A percentile compares a stretch with the other conserved stretches of the same genome.
phyloP scores from a whole-genome alignment of 1,140 invertebrate species.

The Papilio dardanus region DNA sequence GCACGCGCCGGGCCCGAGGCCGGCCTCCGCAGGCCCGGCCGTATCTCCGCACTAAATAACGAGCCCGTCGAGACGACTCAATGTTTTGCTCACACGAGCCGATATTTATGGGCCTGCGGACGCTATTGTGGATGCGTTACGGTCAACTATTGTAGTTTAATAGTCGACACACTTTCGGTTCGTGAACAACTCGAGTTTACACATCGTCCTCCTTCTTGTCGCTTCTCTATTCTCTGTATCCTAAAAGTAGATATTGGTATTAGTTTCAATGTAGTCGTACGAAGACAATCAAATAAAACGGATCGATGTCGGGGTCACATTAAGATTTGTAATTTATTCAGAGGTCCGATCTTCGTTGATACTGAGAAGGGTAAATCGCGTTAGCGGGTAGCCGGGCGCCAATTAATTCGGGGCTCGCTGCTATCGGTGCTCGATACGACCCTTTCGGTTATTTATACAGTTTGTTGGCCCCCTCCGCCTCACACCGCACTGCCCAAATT shows the following conservation, averaged over 20 bases:
- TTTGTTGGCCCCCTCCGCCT: not conserved
- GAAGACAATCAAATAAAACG: constrained; percentile 5
- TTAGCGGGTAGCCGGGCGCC: constrained; percentile 20
- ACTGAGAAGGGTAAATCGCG: constrained; percentile 24
- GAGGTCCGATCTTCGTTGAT: constrained; percentile 10
- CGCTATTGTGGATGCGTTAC: not conserved
- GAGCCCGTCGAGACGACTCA: constrained; percentile 6
- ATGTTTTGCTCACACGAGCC: not conserved
- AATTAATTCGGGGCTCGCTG: constrained; percentile 10
- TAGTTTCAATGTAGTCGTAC: not conserved
- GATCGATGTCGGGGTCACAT: not conserved
- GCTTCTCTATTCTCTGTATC: not conserved
- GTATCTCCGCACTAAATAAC: constrained; percentile 28
- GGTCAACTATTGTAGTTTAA: not conserved
- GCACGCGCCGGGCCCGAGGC: not conserved
- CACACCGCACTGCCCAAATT: not conserved
- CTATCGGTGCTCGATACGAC: constrained; percentile 13
- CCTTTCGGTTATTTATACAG: constrained; percentile 23
- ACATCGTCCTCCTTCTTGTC: not conserved
- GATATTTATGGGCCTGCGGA: not conserved
- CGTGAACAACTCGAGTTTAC: not conserved
- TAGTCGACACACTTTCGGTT: not conserved
- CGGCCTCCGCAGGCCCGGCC: not conserved
- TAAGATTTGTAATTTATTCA: constrained; percentile 25
- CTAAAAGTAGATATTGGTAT: not conserved